These are phyloP conservation scores for Cariama cristata DNA, from an alignment of 2,113 vertebrate species.

Conservation along the genomic window DNA sequence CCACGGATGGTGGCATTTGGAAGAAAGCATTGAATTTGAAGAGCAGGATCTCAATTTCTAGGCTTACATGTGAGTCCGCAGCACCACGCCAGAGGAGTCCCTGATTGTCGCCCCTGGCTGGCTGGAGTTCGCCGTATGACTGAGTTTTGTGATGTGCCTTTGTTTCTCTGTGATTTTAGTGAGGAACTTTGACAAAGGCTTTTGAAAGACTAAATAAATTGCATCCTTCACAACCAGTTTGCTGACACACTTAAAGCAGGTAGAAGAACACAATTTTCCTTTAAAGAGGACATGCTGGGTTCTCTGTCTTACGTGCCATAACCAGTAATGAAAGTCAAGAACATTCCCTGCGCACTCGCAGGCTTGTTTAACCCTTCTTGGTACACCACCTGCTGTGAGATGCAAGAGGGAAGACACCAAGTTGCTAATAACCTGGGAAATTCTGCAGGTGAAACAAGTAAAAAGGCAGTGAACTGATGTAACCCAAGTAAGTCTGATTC, in stretches of 20 bases:
- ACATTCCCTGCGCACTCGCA: neutral
- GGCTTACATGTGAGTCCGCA: neutral
- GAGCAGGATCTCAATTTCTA: neutral
- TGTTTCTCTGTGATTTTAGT: neutral
- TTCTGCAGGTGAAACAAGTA: neutral
- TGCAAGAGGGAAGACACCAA: neutral
- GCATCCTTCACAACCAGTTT: neutral
- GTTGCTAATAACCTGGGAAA: neutral
- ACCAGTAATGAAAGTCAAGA: neutral
- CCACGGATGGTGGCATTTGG: fast-evolving
- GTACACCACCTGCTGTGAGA: neutral
- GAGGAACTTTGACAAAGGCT: slow-evolving; percentile 18
- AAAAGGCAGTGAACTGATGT: neutral
- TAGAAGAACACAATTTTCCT: slow-evolving; percentile 28
- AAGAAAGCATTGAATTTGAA: neutral
- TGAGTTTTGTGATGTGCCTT: neutral
- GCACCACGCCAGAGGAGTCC: neutral
- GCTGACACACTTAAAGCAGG: slow-evolving; percentile 10
- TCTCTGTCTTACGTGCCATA: neutral
- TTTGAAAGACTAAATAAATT: slow-evolving; percentile 49
- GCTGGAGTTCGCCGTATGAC: fast-evolving
- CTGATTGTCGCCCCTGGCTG: neutral
- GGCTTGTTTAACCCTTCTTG: slow-evolving; percentile 8
- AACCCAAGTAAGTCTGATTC: neutral
- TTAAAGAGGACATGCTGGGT: slow-evolving; percentile 4